Base-by-base conservation (phyloP, 1,140 invertebrate genomes). In the Drosophila sulfurigaster region DNA sequence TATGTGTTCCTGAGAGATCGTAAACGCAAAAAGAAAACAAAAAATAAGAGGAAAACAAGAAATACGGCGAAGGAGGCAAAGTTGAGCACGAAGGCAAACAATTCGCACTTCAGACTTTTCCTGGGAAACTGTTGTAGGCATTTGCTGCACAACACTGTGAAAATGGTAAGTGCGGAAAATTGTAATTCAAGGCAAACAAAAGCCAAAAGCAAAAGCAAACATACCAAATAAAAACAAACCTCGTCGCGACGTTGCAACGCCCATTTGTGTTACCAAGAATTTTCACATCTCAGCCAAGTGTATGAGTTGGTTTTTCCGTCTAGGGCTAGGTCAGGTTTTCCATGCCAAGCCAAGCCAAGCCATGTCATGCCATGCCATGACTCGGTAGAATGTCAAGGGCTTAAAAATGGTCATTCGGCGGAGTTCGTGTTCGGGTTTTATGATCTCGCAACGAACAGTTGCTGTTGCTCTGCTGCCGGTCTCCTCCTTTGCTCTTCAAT, bases 81-180 rank as follows among this genome's bases (percentile, higher is more conserved):
- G 51, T 57, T 57, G 54, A 41, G 54, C 54, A 41, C 32, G 28
- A 51, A 52, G 35, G 43, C 49, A 59, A 77, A 67, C n/a, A 56
- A 20, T 28, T 54, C 10, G 49, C 59, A 67, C 73, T 71, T 69
- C 25, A 65, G 68, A 63, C 43, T 82, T 63, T 82, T 82, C 49
- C 76, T 56, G 59, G 72, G 60, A 82, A 82, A 70, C 79, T 81
- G 16, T 30, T 79, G 51, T 82, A 65, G 70, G 73, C 73, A 59
- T 59, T 59, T 59, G 43, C 65, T 66, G 28, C 49, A 41, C 10
- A 35, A 54, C 49, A 64, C 60, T 56, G 62, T 59, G 63, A 70
- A 75, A 46, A 59, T 77, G 46, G 46, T 68, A 74, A 70, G 58
- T 70, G 67, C 56, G 28, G 51, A 80, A 80, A 75, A 62, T 59